phyloP scores from a whole-genome alignment of 2,888 invertebrate genomes.

The Acronicta aceris region DNA sequence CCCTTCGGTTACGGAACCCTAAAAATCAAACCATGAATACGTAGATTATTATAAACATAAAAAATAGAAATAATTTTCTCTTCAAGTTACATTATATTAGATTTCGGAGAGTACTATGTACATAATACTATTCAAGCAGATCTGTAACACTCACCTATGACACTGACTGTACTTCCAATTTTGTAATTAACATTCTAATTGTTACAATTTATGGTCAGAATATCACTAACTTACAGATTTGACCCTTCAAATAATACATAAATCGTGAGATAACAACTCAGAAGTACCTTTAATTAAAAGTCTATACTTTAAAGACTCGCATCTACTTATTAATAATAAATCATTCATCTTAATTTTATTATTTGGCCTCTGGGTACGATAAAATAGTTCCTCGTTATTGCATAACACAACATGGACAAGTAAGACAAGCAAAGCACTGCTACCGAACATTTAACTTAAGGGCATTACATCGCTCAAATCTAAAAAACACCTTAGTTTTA shows the following conservation, averaged over 20 bases:
- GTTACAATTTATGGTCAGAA: slow-evolving; percentile 38
- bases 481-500: too few relatives aligned
- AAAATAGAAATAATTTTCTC: too few relatives aligned
- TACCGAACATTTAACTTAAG: too few relatives aligned
- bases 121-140: too few relatives aligned
- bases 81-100: too few relatives aligned
- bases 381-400: neutral
- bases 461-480: too few relatives aligned
- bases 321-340: neutral
- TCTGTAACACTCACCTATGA: too few relatives aligned
- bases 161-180: slow-evolving; percentile 4
- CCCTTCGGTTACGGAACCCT: too few relatives aligned
- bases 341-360: neutral
- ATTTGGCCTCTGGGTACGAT: neutral
- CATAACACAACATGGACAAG: neutral
- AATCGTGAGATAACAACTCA: slow-evolving; percentile 26
- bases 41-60: too few relatives aligned
- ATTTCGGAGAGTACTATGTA: too few relatives aligned
- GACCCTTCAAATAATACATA: slow-evolving; percentile 31
- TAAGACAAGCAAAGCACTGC: too few relatives aligned
- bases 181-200: slow-evolving; percentile 35
- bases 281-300: slow-evolving; percentile 7
- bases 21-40: too few relatives aligned
- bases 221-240: slow-evolving; percentile 30
- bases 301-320: neutral